Conservation (phyloP, 2,888 invertebrate genomes). For the Cryptosula pallasiana region DNA sequence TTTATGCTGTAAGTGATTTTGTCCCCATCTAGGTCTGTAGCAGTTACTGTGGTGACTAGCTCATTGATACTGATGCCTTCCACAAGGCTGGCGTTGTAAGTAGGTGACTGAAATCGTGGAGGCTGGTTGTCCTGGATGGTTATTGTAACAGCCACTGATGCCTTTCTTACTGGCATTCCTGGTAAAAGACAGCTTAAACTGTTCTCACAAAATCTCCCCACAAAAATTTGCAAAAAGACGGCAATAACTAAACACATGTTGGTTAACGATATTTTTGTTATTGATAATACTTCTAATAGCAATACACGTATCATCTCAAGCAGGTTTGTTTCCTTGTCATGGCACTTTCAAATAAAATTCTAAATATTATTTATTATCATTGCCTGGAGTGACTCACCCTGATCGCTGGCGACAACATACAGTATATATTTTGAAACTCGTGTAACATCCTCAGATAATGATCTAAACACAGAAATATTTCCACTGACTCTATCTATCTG, state of each 20-base stretch:
- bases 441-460: conserved; percentile 28
- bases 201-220: no score
- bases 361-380: no score
- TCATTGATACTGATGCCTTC: conserved; percentile 32
- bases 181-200: no score
- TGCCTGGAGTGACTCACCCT: conserved; percentile 1
- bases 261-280: no score
- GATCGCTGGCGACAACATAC: not conserved
- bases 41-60: conserved; percentile 32
- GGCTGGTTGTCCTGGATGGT: conserved; percentile 38
- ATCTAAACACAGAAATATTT: conserved; percentile 29
- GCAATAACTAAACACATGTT: no score
- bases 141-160: conserved; percentile 34
- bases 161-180: conserved; percentile 35
- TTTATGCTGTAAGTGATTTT: conserved; percentile 24
- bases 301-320: no score
- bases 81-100: conserved; percentile 28
- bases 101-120: not conserved
- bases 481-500: conserved; percentile 31
- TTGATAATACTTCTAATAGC: no score
- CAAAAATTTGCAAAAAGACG: no score
- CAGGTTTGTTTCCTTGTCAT: conserved; percentile 10
- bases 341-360: no score
- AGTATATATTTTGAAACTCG: not conserved
- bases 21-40: conserved; percentile 31